Base-by-base conservation (phyloP, 2,113 vertebrate species). In the Arvicanthis niloticus region DNA sequence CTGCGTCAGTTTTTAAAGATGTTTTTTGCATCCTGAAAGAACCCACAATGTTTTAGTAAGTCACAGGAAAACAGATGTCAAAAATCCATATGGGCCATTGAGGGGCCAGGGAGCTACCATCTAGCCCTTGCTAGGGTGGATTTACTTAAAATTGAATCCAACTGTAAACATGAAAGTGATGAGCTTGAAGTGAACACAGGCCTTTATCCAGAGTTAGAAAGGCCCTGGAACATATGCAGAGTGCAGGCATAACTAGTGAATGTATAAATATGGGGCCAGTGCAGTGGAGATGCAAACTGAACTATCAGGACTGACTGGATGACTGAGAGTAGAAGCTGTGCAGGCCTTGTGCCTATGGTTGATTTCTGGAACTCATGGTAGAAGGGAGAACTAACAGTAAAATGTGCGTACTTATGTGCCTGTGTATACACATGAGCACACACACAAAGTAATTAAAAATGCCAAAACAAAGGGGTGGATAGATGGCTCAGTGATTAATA, bases 1-100 rank as follows among this genome's bases (percentile, higher is more conserved):
- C 24, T 26, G 10, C 22, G 16, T 82, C 93, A 37, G 11, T 96
- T 93, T 93, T 96, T 62, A 84, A 3, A 86, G 82, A 70, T 75
- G 68, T n/a, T 82, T 62, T 12, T 42, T 90, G 16, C 17, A 22
- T 81, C 73, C 3, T 82, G 88, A 81, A 86, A 51, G 65, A 86
- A 93, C 56, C 60, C 53, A 73, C 3, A 87, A 19, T 5, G 11
- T 65, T 80, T 68, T 56, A 65, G 13, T 42, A 76, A 88, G 31
- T 85, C 88, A n/a, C 11, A 90, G 45, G 70, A 92, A 73, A 76
- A 26, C 22, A 81, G 21, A 45, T 45, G 42, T 72, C 78, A 89
- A 15, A 80, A 93, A 75, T 17, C 67, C 9, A 4, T 17, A 2
- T 3, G 75, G 56, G 42, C 86, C 87, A 68, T 45, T 73, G 17